Evolutionary conservation across 2,113 vertebrate genomes (phyloP), one percentile per base, ranked within the genome.

Genomic region (Spermophilus dauricus): DNA sequence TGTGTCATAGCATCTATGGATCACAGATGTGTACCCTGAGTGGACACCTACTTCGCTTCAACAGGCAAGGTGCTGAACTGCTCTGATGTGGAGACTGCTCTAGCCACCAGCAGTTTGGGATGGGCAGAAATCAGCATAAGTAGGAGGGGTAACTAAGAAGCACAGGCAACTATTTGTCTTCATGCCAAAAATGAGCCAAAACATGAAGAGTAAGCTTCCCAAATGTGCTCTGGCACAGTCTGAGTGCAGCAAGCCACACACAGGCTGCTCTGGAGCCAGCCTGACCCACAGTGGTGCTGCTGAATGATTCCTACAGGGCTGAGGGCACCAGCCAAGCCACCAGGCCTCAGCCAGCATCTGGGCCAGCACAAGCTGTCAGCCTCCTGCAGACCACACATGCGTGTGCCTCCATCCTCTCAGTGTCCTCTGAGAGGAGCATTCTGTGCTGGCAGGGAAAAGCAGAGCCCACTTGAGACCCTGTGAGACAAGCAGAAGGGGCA

Each of bases 181-280:
- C 13, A 65, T 3, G 1, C 30, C 37, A 2, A 10, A 0, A 1
- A 4, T 6, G 26, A 20, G 34, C 45, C 9, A 3, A 22, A n/a
- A 45, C 22, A 14, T 16, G 12, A 58, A 32, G 18, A 14, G 48
- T 0, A 1, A 14, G 65, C 12, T 10, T 51, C 37, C 30, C 32
- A 9, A 3, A 7, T 0, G 5, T 2, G 13, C 53, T 45, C 81
- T 14, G 32, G 75, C 45, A 32, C 28, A 77, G 30, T 28, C 48
- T 18, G 61, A 63, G 61, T 63, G 61, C 61, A 63, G 24, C 61
- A 28, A 5, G 69, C 30, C 1, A 1, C 11, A 8, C 39, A 2
- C 0, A 9, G 89, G 14, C 8, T 34, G 4, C 7, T 14, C 51
- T 9, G 1, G 20, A 45, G 65, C 81, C 30, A 16, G 0, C 8